Percentiles rank a stretch among this genome's conserved stretches.
Conservation (phyloP, 2,113 vertebrate genomes). For the Polyodon spathula region DNA sequence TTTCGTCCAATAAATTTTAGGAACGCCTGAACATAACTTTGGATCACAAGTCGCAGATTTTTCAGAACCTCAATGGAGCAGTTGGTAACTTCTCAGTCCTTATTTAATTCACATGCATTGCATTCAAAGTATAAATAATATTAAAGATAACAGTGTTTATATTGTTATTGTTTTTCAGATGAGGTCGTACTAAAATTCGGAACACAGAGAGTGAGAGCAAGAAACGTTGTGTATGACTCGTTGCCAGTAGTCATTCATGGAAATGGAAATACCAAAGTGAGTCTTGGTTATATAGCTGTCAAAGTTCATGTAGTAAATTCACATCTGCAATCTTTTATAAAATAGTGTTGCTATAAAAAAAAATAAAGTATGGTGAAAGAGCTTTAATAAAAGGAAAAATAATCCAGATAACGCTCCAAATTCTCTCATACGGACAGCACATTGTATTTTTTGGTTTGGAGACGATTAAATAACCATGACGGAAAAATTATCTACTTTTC, state of each 20-base stretch:
- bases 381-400: no score
- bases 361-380: no score
- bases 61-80: slow-evolving; percentile 90
- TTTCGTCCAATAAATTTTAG: slow-evolving; percentile 45
- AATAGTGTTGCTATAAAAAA: neutral
- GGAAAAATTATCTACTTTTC: no score
- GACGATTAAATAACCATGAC: no score
- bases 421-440: no score
- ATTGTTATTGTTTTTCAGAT: slow-evolving; percentile 55
- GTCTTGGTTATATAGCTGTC: slow-evolving; percentile 19
- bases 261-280: slow-evolving; percentile 91
- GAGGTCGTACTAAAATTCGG: slow-evolving; percentile 92
- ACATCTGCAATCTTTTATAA: no score
- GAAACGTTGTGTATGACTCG: slow-evolving; percentile 82
- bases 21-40: slow-evolving; percentile 80
- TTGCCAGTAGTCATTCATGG: slow-evolving; percentile 80
- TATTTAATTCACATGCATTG: slow-evolving; percentile 3
- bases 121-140: neutral
- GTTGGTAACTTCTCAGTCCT: slow-evolving; percentile 61
- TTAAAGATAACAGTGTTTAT: neutral
- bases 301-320: neutral
- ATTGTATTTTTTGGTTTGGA: no score
- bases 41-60: slow-evolving; percentile 93
- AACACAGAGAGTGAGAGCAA: slow-evolving; percentile 72
- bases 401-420: no score